Evolutionary conservation across 2,888 invertebrate genomes (phyloP).

Genomic region (Arctia plantaginis): DNA sequence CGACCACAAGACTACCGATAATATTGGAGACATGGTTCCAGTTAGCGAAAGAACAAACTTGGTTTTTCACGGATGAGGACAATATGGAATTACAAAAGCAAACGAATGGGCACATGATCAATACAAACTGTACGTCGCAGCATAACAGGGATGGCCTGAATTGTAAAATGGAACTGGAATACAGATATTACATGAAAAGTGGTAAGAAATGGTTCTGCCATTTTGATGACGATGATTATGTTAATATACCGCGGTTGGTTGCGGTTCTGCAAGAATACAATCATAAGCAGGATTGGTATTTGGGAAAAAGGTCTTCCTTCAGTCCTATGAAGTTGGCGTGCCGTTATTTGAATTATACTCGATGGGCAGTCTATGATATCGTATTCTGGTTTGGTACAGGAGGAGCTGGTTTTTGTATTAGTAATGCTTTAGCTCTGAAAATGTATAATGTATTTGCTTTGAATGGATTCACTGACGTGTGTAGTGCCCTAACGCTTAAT

Average conservation of each 20-base stretch:
- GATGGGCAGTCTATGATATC: not conserved
- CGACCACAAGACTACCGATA: not conserved
- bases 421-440: not conserved
- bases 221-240: conserved; percentile 97
- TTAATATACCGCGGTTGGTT: conserved; percentile 93
- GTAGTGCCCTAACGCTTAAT: not conserved
- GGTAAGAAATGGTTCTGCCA: conserved; percentile 94
- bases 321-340: conserved; percentile 3
- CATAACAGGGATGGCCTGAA: not conserved
- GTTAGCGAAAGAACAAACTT: conserved; percentile 16
- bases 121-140: conserved; percentile 1
- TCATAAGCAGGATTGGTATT: conserved; percentile 12
- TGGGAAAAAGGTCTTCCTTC: conserved; percentile 15
- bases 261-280: conserved; percentile 86
- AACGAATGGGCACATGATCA: conserved; percentile 10
- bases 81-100: not conserved
- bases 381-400: conserved; percentile 12
- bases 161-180: conserved; percentile 16
- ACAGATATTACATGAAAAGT: conserved; percentile 1
- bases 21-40: conserved; percentile 18
- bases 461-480: not conserved
- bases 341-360: not conserved
- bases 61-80: conserved; percentile 13
- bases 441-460: not conserved
- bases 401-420: conserved; percentile 15